These are phyloP conservation scores for Alcedo quadribrachys DNA, from an alignment of 2,797 vertebrate species.

Conservation along the genomic window DNA sequence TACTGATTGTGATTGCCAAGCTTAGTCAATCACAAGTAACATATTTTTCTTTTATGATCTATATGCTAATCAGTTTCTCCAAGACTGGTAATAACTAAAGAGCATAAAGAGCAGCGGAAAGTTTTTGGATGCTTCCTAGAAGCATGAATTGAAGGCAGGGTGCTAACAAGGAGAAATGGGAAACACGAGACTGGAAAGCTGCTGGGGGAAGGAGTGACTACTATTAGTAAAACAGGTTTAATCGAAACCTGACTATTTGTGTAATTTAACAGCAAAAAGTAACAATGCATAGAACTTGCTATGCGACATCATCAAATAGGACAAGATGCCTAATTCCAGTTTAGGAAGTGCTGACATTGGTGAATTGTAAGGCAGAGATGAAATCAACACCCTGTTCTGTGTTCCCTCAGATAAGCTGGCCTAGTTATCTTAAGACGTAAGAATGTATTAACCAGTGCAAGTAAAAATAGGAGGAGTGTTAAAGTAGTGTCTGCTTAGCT, in stretches of 20 bases:
- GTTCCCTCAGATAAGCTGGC: conserved; percentile 27
- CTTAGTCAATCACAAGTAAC: background rate
- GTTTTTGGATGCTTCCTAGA: background rate
- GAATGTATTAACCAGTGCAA: conserved; percentile 47
- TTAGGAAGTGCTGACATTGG: conserved; percentile 37
- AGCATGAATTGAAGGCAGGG: background rate
- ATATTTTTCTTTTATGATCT: background rate
- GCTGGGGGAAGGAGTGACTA: background rate
- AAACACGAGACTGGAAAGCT: background rate
- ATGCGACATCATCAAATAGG: background rate
- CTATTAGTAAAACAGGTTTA: background rate
- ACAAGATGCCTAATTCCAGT: conserved; percentile 9
- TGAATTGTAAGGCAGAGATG: conserved; percentile 37
- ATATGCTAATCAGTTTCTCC: background rate
- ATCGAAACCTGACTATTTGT: background rate
- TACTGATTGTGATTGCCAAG: background rate
- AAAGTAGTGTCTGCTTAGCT: background rate
- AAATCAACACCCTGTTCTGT: conserved; percentile 24
- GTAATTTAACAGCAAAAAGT: background rate
- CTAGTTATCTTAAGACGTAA: conserved; percentile 12
- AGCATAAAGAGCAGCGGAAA: background rate
- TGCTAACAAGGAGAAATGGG: background rate
- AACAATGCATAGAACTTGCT: background rate
- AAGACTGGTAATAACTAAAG: background rate
- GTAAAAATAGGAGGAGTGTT: conserved; percentile 39